Evolutionary conservation across 2,797 vertebrate species (phyloP), one percentile per base, ranked within the genome.

Genomic region (Brachyrhaphis roseni): DNA sequence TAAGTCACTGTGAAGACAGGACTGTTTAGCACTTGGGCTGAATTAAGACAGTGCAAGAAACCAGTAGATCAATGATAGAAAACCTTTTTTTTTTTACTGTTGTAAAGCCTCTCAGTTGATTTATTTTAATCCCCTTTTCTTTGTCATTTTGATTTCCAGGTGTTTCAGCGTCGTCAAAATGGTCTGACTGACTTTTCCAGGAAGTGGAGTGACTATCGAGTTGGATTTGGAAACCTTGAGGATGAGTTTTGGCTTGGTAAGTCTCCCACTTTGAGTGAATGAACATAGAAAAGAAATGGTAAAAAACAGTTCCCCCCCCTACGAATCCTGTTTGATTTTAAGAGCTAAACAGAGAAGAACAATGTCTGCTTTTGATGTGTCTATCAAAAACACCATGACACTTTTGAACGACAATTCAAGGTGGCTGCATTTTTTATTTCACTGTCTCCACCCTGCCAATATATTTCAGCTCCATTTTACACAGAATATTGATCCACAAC

Each of bases 221-320:
- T 95, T 18, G 98, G 98, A 49, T 99, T 99, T 31, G 98, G 98
- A 77, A 99, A 99, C 93, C 84, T 99, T 84, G 98, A 99, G 89
- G 98, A 99, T 64, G 98, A 99, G 90, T 99, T 99, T 91, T 99
- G 98, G 98, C 96, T 99, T 8, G 98, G 98, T 99, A 95, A 95
- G 84, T 82, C 28, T 77, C 8, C 66, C 1, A n/a, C 78, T 23
- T 1, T 80, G 3, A 85, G 41, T 79, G 51, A 20, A 66, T 20
- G 5, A 31, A 70, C 11, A 62, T 31, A 5, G 15, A 59, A 39
- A 46, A 51, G 13, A 68, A 46, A 73, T 8, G 18, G 26, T n/a
- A 43, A 70, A 70, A 68, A 41, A 12, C 11, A 1, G 2, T 41
- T 70, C 26, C 13, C 12, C 5, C 12, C 26, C 3, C 4, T 70